These are phyloP conservation scores for Chironomus tentans DNA, from an alignment of 2,888 invertebrate species.

Conservation along the genomic window DNA sequence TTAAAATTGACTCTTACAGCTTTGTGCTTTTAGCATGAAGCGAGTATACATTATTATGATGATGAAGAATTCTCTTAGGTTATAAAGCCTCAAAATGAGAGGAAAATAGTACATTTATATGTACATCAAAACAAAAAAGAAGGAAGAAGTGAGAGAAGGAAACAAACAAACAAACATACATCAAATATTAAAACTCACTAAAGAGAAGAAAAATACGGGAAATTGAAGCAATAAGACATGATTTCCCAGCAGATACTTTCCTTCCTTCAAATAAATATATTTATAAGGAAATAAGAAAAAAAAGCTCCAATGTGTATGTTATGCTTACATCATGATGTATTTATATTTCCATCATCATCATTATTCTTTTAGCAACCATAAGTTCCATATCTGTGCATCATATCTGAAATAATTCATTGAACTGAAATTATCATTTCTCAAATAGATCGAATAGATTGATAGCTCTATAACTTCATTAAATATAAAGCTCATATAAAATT, in stretches of 20 bases:
- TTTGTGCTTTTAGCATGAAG: background rate
- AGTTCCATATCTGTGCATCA: background rate
- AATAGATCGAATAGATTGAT: background rate
- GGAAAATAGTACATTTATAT: background rate
- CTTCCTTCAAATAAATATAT: background rate
- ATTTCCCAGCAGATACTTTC: conserved; percentile 9
- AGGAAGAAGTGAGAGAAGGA: background rate
- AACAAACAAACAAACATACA: background rate
- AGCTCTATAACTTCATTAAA: background rate
- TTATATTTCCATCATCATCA: background rate
- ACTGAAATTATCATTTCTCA: background rate
- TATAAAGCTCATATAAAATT: too few species aligned
- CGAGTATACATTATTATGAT: background rate
- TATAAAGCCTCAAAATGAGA: background rate
- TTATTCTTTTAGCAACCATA: background rate
- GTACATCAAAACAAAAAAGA: background rate
- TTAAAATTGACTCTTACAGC: background rate
- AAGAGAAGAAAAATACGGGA: background rate
- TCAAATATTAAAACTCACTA: conserved; percentile 16
- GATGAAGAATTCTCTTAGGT: background rate
- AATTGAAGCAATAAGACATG: conserved; percentile 12
- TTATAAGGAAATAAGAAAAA: background rate
- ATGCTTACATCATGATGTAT: background rate
- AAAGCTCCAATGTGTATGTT: background rate
- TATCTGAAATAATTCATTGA: background rate